phyloP scores from a whole-genome alignment of 2,888 invertebrate species.

The Byasa hedistus region DNA sequence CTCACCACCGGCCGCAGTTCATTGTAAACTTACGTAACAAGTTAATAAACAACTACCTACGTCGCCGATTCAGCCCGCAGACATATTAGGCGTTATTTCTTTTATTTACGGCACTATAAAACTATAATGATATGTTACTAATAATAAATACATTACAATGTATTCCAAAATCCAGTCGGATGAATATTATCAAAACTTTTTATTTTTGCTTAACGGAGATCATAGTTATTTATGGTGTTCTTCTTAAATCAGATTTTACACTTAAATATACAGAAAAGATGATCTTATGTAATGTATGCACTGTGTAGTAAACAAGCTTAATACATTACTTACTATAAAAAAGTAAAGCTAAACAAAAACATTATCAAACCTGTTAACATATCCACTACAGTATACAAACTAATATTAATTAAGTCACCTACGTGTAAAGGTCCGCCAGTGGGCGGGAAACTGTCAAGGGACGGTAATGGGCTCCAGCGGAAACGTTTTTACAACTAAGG shows the following conservation, averaged over 20 bases:
- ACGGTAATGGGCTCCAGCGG: neutral
- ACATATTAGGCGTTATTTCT: neutral
- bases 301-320: no score
- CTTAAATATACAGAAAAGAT: no score
- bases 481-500: conserved; percentile 5
- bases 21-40: conserved; percentile 12
- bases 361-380: neutral
- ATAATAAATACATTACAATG: neutral
- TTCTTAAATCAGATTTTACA: no score
- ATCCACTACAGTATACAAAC: neutral
- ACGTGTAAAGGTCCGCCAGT: neutral
- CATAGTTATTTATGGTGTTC: no score
- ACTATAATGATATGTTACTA: neutral
- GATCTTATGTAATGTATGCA: no score
- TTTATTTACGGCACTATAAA: neutral
- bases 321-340: neutral
- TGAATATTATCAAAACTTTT: no score
- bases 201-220: no score
- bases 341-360: neutral
- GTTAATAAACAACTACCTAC: conserved; percentile 19
- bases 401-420: conserved; percentile 2
- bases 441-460: conserved; percentile 13
- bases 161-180: no score
- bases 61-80: neutral
- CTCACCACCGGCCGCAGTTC: neutral